Evolutionary conservation across 1,140 invertebrate genomes (phyloP).

Genomic region (Halyomorpha halys): DNA sequence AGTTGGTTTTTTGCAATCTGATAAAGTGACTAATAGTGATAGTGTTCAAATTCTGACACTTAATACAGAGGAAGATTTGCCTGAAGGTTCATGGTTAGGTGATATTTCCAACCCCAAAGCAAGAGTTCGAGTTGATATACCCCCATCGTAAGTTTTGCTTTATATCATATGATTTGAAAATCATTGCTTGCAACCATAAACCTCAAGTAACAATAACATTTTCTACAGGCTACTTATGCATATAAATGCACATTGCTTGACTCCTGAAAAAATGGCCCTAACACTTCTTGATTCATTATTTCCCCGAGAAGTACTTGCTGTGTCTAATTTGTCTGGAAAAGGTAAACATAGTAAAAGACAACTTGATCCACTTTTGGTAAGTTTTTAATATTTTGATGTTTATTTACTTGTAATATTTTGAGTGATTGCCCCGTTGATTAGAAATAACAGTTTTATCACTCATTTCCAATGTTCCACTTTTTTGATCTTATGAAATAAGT

Average conservation of each 20-base stretch:
- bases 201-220: too few species aligned
- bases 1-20: slow-evolving; percentile 4
- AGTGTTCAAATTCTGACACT: slow-evolving; percentile 32
- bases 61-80: slow-evolving; percentile 40
- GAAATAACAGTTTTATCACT: too few species aligned
- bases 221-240: slow-evolving; percentile 42
- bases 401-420: too few species aligned
- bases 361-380: slow-evolving; percentile 43
- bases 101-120: slow-evolving; percentile 42
- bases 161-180: too few species aligned
- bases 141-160: slow-evolving; percentile 37
- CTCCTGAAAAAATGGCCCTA: slow-evolving; percentile 46
- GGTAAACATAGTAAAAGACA: slow-evolving; percentile 46
- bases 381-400: slow-evolving; percentile 11
- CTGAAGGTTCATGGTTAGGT: slow-evolving; percentile 45
- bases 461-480: too few species aligned
- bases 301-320: slow-evolving; percentile 42
- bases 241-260: slow-evolving; percentile 44
- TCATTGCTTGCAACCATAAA: too few species aligned
- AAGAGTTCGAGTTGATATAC: slow-evolving; percentile 42
- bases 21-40: not conserved
- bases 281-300: slow-evolving; percentile 45
- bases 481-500: too few species aligned
- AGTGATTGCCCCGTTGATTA: too few species aligned
- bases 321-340: slow-evolving; percentile 44